These are phyloP conservation scores for Aleiodes alternator DNA, from an alignment of 2,888 invertebrate genomes.

Conservation along the genomic window DNA sequence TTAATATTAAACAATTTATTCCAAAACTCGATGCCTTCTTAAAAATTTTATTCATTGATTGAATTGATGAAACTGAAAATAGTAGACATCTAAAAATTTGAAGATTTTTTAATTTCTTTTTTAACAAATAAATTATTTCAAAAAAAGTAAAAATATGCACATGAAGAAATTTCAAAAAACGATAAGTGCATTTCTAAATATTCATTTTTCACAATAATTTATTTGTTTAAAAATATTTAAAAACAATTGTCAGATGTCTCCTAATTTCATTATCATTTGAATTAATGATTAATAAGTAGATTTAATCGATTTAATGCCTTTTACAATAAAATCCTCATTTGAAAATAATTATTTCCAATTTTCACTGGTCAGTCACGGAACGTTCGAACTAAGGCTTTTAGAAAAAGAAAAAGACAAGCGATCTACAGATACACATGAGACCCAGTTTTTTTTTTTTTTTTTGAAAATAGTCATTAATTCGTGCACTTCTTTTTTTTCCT, in stretches of 20 bases:
- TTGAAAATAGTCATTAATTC: constrained; percentile 11
- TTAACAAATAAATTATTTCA: no score
- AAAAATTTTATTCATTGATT: no score
- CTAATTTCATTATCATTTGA: not conserved
- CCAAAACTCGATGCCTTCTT: no score
- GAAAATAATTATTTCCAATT: constrained; percentile 13
- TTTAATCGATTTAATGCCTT: constrained; percentile 14
- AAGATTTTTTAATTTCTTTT: no score
- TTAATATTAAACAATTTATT: no score
- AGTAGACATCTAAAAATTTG: no score
- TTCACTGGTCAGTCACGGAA: constrained; percentile 46
- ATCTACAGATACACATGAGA: constrained; percentile 13
- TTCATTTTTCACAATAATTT: not conserved
- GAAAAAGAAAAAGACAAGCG: constrained; percentile 40
- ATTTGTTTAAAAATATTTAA: no score
- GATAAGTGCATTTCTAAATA: no score
- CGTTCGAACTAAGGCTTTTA: constrained; percentile 49
- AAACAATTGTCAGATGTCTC: not conserved
- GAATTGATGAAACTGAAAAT: no score
- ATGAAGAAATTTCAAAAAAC: no score
- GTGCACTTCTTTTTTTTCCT: not conserved
- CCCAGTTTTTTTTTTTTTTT: constrained; percentile 14
- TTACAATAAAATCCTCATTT: constrained; percentile 4
- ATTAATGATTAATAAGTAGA: constrained; percentile 3
- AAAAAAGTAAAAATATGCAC: no score